Evolutionary conservation across 2,797 vertebrate species (phyloP), one percentile per base, ranked within the genome.

Genomic region (Enteromius fasciolatus): DNA sequence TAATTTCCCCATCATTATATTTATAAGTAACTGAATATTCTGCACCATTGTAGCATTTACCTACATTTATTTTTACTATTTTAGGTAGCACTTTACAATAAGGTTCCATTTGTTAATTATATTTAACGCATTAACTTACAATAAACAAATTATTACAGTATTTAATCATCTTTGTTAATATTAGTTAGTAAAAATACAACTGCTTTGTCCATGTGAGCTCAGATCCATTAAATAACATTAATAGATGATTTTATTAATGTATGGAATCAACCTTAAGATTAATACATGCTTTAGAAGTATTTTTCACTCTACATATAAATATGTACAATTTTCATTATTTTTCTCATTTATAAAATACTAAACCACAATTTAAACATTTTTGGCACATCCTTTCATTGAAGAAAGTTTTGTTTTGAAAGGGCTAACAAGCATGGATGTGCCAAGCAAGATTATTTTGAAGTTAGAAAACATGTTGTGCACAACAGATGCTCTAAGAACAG

Each of bases 381-480:
- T 46, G 6, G 7, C 9, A n/a, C n/a, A n/a, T n/a, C n/a, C n/a
- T n/a, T n/a, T n/a, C n/a, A n/a, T n/a, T n/a, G n/a, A n/a, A n/a
- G n/a, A n/a, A n/a, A n/a, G n/a, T n/a, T n/a, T n/a, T n/a, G n/a
- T n/a, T n/a, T 20, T 14, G 10, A n/a, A 20, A 33, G 41, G 12
- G 10, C 70, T 44, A 64, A 69, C 3, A 41, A 44, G 10, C 66
- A 73, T 36, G 36, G 36, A 36, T 36, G 36, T 36, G 36, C 36
- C 36, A 36, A 36, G 36, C 6, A 36, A 36, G 66, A 80, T 39
- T 11, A 10, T 81, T 81, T 36, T 64, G 36, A 64, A 63, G 41
- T 52, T 28, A 20, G n/a, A 64, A 81, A 50, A 81, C 64, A 52
- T 78, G 75, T 68, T 39, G 23, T 41, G 54, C 36, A 41, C 54